Conservation (phyloP, 2,797 vertebrate genomes). For the Acestrorhynchus altus region DNA sequence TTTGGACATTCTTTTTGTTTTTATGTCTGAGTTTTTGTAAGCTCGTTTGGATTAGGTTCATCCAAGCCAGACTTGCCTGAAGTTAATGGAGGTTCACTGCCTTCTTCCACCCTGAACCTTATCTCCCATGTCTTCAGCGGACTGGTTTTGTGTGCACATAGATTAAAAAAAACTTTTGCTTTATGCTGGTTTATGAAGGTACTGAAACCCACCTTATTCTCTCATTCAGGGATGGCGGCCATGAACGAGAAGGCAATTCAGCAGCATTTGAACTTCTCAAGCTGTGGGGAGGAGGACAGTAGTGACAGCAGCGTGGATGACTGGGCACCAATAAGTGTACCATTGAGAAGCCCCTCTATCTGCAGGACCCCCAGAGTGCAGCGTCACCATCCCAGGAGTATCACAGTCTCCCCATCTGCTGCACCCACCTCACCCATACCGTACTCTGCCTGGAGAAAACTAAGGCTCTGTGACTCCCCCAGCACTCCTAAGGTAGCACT, state of each 20-base stretch:
- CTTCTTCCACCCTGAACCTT: no score
- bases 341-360: constrained; percentile 44
- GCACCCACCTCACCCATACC: constrained; percentile 79
- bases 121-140: no score
- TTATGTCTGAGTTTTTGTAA: no score
- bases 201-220: not conserved
- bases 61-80: no score
- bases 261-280: constrained; percentile 84
- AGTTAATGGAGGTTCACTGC: no score
- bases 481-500: constrained; percentile 88
- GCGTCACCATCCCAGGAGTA: constrained; percentile 64
- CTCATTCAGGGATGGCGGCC: constrained; percentile 62
- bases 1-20: no score
- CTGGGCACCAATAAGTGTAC: constrained; percentile 44
- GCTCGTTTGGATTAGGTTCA: no score
- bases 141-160: no score
- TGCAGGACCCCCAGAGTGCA: constrained; percentile 65
- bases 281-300: constrained; percentile 73
- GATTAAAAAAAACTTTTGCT: no score
- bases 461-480: constrained; percentile 82
- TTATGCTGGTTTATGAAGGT: no score
- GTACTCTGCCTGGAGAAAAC: constrained; percentile 80
- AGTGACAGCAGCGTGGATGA: constrained; percentile 75
- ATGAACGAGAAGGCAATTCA: constrained; percentile 73
- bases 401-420: constrained; percentile 61